phyloP scores from a whole-genome alignment of 1,140 invertebrate species.

The Batillaria attramentaria region DNA sequence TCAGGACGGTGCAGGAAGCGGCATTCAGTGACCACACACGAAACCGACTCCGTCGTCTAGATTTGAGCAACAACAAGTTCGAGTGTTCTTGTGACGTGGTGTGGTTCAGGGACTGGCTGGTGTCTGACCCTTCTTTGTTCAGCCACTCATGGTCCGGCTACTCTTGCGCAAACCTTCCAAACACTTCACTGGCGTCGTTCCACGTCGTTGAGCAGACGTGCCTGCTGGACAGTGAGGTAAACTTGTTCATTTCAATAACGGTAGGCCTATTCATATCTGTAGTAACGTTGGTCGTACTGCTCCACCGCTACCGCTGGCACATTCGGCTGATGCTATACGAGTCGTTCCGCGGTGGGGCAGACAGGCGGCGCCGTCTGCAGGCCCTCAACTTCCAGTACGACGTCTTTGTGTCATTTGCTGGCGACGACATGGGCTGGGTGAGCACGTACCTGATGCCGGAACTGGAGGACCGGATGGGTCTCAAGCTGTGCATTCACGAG shows the following conservation, averaged over 20 bases:
- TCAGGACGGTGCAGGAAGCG: neutral
- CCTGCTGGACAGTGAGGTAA: no score
- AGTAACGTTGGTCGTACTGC: no score
- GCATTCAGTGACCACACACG: neutral
- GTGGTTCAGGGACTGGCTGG: slow-evolving; percentile 26
- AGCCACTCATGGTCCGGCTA: neutral
- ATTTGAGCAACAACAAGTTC: slow-evolving; percentile 15
- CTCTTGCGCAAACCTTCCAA: neutral
- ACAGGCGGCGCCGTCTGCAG: neutral
- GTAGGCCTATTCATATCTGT: no score
- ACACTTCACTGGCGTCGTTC: neutral
- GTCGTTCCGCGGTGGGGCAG: neutral
- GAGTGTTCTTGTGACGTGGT: slow-evolving; percentile 15
- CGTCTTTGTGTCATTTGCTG: no score
- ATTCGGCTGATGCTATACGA: slow-evolving; percentile 16
- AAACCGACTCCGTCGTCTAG: neutral
- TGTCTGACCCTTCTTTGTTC: neutral
- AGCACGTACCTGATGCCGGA: no score
- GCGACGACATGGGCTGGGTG: no score
- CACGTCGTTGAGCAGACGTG: neutral
- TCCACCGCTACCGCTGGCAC: no score
- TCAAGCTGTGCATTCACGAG: no score
- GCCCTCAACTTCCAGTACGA: no score
- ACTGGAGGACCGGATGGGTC: no score
- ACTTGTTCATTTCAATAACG: no score